Base-by-base conservation (phyloP, 2,797 vertebrate genomes). In the Harpagifer antarcticus region DNA sequence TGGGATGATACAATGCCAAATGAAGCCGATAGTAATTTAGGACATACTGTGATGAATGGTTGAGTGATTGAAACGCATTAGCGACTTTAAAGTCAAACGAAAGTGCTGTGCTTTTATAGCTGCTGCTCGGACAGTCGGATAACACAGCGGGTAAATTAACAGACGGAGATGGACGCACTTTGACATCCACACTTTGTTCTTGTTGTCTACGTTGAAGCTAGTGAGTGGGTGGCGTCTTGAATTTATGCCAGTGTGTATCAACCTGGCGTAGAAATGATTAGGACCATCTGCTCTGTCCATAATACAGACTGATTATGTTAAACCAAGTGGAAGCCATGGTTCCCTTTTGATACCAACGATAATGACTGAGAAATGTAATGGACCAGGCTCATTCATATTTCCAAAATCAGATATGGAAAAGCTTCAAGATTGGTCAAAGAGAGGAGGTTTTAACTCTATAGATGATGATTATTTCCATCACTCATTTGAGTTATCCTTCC, bases 1-100 rank as follows among this genome's bases (percentile, higher is more conserved):
- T 60, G 57, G 37, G 82, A 67, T 65, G 81, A 80, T 67, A 84
- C 72, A 45, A 83, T 1, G 69, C 61, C 76, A 82, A 91, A 86
- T 87, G 82, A 85, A 83, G 85, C 85, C 11, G 63, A 73, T 80
- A 60, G 85, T 84, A 77, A 90, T 92, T 91, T 77, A 84, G 80
- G 74, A 74, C 82, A 50, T n/a, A 63, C 75, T 76, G 87, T 81
- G 81, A 90, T 81, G 82, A 88, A 88, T 79, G 84, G 78, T 49
- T 62, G 78, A 85, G 75, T 86, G 86, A 91, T 91, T 84, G 86
- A 82, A 79, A 20, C 0, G 68, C 79, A 88, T 89, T 84, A 87
- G 81, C 14, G 9, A 69, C 81, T 58, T 83, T 86, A 74, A 87
- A 86, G 79, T 83, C 54, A 40, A 68, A 65, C 9, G 27, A 74